Evolutionary conservation across 2,797 vertebrate genomes (phyloP).

Genomic region (Staurois parvus): DNA sequence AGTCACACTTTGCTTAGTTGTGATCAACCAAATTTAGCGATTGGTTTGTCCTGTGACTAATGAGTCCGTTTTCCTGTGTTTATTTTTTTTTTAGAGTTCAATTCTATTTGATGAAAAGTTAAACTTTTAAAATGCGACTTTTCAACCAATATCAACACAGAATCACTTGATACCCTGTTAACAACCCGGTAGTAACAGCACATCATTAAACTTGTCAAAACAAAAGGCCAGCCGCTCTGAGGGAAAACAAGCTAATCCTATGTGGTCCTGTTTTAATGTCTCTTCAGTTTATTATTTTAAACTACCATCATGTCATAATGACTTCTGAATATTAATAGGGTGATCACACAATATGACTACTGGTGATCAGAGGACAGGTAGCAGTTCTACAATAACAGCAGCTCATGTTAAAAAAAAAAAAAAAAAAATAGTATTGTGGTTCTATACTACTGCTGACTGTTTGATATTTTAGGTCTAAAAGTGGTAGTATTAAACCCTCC

Average conservation of each 20-base stretch:
- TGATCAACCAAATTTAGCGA: constrained; percentile 18
- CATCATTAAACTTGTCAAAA: constrained; percentile 40
- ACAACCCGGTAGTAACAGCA: constrained; percentile 32
- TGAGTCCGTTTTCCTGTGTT: constrained; percentile 36
- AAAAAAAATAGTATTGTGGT: background rate
- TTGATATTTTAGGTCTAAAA: too few relatives aligned
- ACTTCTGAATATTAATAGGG: background rate
- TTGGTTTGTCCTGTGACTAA: constrained; percentile 17
- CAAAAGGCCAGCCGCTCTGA: background rate
- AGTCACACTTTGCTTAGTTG: background rate
- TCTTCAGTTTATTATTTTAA: constrained; percentile 31
- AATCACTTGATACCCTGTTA: constrained; percentile 51
- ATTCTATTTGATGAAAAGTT: constrained; percentile 18
- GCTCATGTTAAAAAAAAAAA: background rate
- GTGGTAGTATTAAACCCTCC: too few relatives aligned
- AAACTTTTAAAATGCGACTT: constrained; percentile 1
- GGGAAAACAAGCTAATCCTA: constrained; percentile 3
- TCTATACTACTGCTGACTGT: too few relatives aligned
- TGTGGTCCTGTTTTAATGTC: constrained; percentile 1
- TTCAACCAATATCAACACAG: constrained; percentile 26
- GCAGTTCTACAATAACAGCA: background rate
- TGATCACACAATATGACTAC: background rate
- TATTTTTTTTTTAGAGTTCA: constrained; percentile 22
- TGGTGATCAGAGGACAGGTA: background rate
- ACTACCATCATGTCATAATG: constrained; percentile 1